A percentile compares a stretch with the other conserved stretches of the same genome.
Conservation (phyloP, 1,140 invertebrate species). For the Aporrectodea caliginosa region DNA sequence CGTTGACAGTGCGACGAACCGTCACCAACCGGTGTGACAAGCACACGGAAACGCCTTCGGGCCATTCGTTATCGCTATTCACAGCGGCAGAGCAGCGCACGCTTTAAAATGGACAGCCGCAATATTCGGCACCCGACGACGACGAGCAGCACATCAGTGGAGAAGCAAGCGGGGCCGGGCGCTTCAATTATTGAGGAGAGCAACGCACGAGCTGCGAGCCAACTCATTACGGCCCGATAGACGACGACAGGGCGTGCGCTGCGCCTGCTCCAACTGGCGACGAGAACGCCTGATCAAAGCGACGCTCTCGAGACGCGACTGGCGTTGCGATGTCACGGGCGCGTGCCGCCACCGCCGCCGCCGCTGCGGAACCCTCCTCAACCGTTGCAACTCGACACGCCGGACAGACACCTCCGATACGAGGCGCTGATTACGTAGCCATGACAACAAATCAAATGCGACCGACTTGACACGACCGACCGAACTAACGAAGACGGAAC, state of each 20-base stretch:
- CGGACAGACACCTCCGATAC: too few species aligned
- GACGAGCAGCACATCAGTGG: constrained; percentile 48
- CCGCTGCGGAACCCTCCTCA: too few species aligned
- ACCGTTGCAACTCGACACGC: too few species aligned
- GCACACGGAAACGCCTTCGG: constrained; percentile 36
- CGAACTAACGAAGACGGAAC: too few species aligned
- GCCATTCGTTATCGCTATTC: constrained; percentile 38
- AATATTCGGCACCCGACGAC: constrained; percentile 55
- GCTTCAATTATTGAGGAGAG: constrained; percentile 22
- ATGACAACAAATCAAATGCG: not conserved
- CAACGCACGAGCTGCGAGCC: not conserved
- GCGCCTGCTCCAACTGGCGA: too few species aligned
- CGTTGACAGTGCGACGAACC: too few species aligned
- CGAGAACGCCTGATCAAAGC: too few species aligned
- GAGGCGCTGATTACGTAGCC: not conserved
- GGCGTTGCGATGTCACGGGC: too few species aligned
- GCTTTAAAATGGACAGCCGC: not conserved
- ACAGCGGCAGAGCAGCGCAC: not conserved
- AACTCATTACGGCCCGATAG: not conserved
- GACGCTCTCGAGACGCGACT: too few species aligned
- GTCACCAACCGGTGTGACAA: too few species aligned
- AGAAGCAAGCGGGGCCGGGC: constrained; percentile 51
- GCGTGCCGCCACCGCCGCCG: too few species aligned
- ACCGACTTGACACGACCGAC: not conserved
- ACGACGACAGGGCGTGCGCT: not conserved